Evolutionary conservation across 2,797 vertebrate genomes (phyloP), one percentile per base, ranked within the genome.

Genomic region (Florisuga fusca): DNA sequence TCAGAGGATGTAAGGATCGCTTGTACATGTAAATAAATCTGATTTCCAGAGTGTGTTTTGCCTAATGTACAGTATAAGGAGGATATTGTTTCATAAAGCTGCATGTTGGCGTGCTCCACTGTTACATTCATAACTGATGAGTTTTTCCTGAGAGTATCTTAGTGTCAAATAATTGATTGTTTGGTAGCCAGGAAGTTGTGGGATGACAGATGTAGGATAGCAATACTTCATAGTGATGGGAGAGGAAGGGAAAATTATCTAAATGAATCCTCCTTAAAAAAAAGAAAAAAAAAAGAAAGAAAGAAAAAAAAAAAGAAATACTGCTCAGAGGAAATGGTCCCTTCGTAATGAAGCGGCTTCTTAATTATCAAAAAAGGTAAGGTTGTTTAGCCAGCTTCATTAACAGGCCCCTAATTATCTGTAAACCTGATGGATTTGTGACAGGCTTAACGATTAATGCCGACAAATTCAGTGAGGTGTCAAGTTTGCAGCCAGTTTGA

Each of bases 361-460:
- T 99, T 99, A 99, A 99, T 99, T 99, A 99, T 99, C 98, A 98
- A 98, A 98, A 98, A 98, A 98, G 98, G 98, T 98, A 98, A 98
- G 98, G 98, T 98, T 99, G 97, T 98, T 99, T 98, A 98, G 98
- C 98, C 98, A 98, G 98, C 98, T 99, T 99, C 99, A 98, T 99
- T 99, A 99, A 98, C 97, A 98, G 97, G 98, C 98, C 98, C 98
- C 99, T 99, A 99, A 99, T 99, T 99, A 99, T 99, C 99, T 98
- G 99, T 98, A 98, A 99, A 99, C 98, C 99, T 99, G 99, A 99
- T 99, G 99, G 99, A 99, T 99, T 99, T 99, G 98, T 99, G 99
- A 99, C 99, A 99, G 98, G 98, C 98, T 98, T 98, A 98, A 98
- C 98, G 99, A 99, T 99, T 99, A 99, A 99, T 99, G 99, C 99